A percentile compares a stretch with the other conserved stretches of the same genome.
These are phyloP conservation scores for Taenaris catops DNA, from an alignment of 2,888 invertebrate genomes.

Conservation along the genomic window DNA sequence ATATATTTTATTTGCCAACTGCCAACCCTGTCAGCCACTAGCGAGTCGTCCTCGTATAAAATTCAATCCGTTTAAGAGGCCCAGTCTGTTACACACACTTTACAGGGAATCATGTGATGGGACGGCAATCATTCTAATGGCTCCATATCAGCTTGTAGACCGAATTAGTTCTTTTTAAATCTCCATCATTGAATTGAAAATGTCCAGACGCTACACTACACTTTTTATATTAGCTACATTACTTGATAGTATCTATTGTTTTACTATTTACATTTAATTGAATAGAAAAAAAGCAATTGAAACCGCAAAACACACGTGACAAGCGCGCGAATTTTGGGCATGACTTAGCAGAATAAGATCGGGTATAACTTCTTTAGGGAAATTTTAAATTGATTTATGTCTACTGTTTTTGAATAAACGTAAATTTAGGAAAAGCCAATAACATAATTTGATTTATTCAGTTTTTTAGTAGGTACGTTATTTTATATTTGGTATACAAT, in stretches of 20 bases:
- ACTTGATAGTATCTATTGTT: conserved; percentile 2
- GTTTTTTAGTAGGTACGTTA: too few relatives aligned
- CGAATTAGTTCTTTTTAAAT: conserved; percentile 70
- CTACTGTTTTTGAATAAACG: too few relatives aligned
- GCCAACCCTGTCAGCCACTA: conserved; percentile 12
- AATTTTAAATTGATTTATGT: too few relatives aligned
- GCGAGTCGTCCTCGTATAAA: conserved; percentile 34
- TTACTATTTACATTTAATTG: neutral
- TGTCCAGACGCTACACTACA: conserved; percentile 42
- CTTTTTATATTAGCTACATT: conserved; percentile 18
- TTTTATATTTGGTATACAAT: too few relatives aligned
- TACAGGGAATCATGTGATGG: conserved; percentile 45
- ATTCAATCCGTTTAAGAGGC: conserved; percentile 71
- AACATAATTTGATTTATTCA: too few relatives aligned
- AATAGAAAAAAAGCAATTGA: too few relatives aligned
- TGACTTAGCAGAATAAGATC: too few relatives aligned
- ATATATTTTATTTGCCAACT: neutral
- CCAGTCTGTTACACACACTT: conserved; percentile 34
- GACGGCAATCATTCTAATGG: conserved; percentile 72
- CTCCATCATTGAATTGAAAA: conserved; percentile 65
- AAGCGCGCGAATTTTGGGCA: too few relatives aligned
- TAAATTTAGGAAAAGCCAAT: too few relatives aligned
- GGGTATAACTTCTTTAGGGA: too few relatives aligned
- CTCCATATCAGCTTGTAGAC: conserved; percentile 52
- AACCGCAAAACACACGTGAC: too few relatives aligned